phyloP scores from a whole-genome alignment of 2,888 invertebrate species.

The Plebejus melissa region DNA sequence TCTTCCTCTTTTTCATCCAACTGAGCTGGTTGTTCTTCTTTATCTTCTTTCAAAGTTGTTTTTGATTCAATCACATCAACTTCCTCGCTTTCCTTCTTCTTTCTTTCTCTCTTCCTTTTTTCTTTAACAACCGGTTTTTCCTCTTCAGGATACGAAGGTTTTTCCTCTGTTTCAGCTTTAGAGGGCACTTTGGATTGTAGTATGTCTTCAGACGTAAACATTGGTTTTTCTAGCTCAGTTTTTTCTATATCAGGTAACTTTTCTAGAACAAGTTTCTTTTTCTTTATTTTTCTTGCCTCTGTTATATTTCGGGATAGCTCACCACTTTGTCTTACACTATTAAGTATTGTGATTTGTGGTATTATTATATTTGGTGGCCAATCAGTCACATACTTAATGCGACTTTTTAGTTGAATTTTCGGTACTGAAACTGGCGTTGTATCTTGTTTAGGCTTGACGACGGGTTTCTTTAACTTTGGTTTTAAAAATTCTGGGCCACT shows the following conservation, averaged over 20 bases:
- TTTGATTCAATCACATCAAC: neutral
- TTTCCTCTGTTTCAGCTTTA: conserved; percentile 20
- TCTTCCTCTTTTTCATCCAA: conserved; percentile 42
- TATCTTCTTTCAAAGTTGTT: conserved; percentile 37
- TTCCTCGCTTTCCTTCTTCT: neutral
- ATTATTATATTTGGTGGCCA: conserved; percentile 80
- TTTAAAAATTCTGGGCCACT: conserved; percentile 82
- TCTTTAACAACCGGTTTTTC: neutral
- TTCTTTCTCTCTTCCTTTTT: neutral
- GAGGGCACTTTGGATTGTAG: conserved; percentile 33
- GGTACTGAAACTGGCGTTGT: conserved; percentile 71
- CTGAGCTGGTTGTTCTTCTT: conserved; percentile 28
- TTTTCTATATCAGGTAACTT: conserved; percentile 77
- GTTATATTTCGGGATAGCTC: conserved; percentile 84
- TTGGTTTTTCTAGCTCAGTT: conserved; percentile 77
- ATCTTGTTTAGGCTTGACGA: conserved; percentile 71
- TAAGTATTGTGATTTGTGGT: conserved; percentile 73
- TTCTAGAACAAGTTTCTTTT: conserved; percentile 77
- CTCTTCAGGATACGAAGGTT: neutral
- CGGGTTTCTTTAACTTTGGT: conserved; percentile 83
- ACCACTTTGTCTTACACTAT: conserved; percentile 80
- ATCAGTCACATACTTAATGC: conserved; percentile 80
- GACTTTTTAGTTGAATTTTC: conserved; percentile 85
- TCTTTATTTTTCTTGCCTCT: conserved; percentile 83
- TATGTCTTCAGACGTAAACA: conserved; percentile 74